Evolutionary conservation across 2,888 invertebrate genomes (phyloP).

Genomic region (Gymnosoma rotundatum): DNA sequence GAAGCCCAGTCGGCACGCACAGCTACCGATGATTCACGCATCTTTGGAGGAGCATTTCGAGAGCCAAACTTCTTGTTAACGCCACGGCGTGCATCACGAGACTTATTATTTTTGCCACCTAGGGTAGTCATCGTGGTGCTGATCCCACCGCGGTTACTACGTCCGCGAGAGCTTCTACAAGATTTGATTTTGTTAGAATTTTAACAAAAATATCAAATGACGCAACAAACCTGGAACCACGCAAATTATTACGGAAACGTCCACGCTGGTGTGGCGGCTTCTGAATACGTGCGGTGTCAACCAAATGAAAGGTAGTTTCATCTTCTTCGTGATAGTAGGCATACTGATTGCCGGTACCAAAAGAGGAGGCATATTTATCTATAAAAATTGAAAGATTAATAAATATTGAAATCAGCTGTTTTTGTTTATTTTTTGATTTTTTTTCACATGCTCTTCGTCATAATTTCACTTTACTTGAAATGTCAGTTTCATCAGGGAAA

Average conservation of each 20-base stretch:
- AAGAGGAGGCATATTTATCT: conserved; percentile 94
- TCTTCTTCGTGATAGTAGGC: conserved; percentile 99
- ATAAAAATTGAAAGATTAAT: neutral
- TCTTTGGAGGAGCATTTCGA: conserved; percentile 92
- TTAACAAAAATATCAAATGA: neutral
- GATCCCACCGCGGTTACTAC: conserved; percentile 86
- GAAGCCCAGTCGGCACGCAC: conserved; percentile 98
- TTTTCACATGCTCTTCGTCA: conserved; percentile 7
- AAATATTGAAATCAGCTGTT: conserved; percentile 1
- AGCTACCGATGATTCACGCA: conserved; percentile 97
- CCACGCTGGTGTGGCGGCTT: conserved; percentile 97
- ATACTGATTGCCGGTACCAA: conserved; percentile 97
- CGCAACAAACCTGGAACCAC: conserved; percentile 85
- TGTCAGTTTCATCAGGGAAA: conserved; percentile 51
- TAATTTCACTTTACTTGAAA: neutral
- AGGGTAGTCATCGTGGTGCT: conserved; percentile 91
- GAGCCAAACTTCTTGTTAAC: conserved; percentile 94
- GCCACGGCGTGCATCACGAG: conserved; percentile 89
- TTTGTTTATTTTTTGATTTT: conserved; percentile 32
- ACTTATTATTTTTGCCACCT: conserved; percentile 91
- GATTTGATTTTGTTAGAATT: neutral
- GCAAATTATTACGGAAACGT: conserved; percentile 91
- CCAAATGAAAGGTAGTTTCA: conserved; percentile 98
- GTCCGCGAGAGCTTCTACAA: conserved; percentile 81
- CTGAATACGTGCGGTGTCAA: conserved; percentile 95